These are phyloP conservation scores for Holothuria scabra DNA, from an alignment of 53 echinoderm and acorn worm genomes.

Conservation along the genomic window DNA sequence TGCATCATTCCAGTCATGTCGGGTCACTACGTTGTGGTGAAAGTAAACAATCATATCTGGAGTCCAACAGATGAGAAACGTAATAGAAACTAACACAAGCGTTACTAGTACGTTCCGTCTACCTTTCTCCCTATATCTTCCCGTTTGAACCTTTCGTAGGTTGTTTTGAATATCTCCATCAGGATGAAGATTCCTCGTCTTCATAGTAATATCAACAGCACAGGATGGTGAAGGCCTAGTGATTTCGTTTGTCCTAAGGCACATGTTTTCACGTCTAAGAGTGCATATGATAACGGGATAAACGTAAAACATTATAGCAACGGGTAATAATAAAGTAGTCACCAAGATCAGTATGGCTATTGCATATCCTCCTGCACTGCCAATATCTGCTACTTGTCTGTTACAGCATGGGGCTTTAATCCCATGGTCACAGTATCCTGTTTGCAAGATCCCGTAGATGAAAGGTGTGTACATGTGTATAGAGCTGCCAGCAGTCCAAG, in stretches of 20 bases:
- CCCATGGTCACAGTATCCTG: too few species aligned
- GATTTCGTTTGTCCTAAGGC: neutral
- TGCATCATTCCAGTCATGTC: conserved; percentile 7
- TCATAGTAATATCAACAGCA: too few species aligned
- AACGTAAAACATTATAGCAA: neutral
- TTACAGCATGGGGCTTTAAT: too few species aligned
- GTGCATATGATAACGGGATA: neutral
- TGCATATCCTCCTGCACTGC: neutral
- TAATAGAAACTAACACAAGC: neutral
- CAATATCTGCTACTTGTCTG: neutral
- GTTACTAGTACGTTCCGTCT: conserved; percentile 14
- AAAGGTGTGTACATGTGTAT: too few species aligned
- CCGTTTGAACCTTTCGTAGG: neutral
- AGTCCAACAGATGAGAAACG: conserved; percentile 17
- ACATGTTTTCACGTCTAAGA: neutral
- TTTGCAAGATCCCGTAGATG: too few species aligned
- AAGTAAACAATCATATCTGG: conserved; percentile 29
- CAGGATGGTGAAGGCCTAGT: neutral
- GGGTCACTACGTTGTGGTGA: neutral
- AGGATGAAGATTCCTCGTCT: too few species aligned
- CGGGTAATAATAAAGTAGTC: conserved; percentile 12
- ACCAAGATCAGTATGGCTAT: neutral
- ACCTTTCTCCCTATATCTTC: neutral
- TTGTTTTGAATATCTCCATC: too few species aligned
- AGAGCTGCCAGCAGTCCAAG: too few species aligned